These are phyloP conservation scores for Squalus acanthias DNA, from an alignment of 2,797 vertebrate genomes.

Conservation along the genomic window DNA sequence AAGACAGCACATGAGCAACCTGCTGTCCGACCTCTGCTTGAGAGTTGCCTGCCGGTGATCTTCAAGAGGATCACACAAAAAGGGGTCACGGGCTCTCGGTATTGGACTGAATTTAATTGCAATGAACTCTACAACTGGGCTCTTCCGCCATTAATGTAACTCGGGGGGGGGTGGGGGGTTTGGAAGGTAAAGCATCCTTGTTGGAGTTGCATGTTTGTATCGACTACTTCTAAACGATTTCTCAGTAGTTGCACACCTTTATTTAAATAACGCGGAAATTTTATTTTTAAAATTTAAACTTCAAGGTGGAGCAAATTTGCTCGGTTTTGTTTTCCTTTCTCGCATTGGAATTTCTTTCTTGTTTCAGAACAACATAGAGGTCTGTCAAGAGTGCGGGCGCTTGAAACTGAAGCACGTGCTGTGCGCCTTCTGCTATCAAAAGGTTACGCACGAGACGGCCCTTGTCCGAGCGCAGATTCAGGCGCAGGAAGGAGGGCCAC, in stretches of 20 bases:
- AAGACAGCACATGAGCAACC: background rate
- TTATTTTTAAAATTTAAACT: background rate
- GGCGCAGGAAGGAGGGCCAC: conserved; percentile 73
- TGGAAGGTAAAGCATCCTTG: background rate
- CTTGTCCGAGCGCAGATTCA: conserved; percentile 69
- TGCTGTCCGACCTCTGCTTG: background rate
- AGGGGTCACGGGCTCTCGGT: background rate
- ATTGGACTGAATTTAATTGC: background rate
- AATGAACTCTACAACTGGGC: background rate
- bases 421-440: conserved; percentile 84
- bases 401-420: conserved; percentile 83
- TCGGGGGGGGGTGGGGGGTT: background rate
- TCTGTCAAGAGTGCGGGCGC: conserved; percentile 83
- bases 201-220: background rate
- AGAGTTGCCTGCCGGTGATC: background rate
- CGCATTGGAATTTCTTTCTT: conserved; percentile 4
- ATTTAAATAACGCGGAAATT: background rate
- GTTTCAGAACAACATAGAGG: conserved; percentile 76
- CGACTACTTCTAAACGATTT: background rate
- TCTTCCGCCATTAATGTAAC: background rate
- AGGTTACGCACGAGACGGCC: conserved; percentile 71
- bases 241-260: background rate
- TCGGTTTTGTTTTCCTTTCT: conserved; percentile 38
- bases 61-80: background rate
- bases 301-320: background rate